phyloP scores from a whole-genome alignment of 2,113 vertebrate genomes.

The Argyrosomus japonicus region DNA sequence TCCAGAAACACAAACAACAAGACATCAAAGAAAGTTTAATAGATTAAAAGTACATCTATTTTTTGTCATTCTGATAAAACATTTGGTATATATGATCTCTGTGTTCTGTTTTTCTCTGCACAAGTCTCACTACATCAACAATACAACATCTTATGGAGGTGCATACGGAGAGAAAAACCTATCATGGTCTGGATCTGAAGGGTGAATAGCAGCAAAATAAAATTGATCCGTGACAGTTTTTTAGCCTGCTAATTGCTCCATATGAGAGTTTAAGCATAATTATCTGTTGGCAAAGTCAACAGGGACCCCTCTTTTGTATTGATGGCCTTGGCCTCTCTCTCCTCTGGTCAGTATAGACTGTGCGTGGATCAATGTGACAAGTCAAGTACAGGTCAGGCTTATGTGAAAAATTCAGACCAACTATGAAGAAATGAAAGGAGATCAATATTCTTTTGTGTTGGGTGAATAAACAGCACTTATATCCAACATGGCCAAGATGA shows the following conservation, averaged over 20 bases:
- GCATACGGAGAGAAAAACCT: slow-evolving; percentile 13
- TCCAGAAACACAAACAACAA: not conserved
- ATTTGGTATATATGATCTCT: not conserved
- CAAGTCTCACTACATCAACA: not conserved
- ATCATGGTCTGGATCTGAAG: not conserved
- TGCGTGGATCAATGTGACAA: slow-evolving; percentile 61
- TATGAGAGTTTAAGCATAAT: slow-evolving; percentile 51
- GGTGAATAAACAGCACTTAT: slow-evolving; percentile 27
- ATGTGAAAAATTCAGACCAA: slow-evolving; percentile 40
- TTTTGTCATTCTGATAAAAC: not conserved
- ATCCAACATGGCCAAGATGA: not conserved
- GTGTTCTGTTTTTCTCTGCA: not conserved
- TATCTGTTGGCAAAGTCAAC: slow-evolving; percentile 42
- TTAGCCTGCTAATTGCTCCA: slow-evolving; percentile 32
- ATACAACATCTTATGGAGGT: slow-evolving; percentile 13
- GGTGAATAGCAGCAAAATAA: not conserved
- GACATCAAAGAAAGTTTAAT: not conserved
- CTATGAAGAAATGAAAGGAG: slow-evolving; percentile 43
- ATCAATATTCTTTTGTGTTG: slow-evolving; percentile 55
- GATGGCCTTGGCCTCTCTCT: slow-evolving; percentile 36
- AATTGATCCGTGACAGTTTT: slow-evolving; percentile 35
- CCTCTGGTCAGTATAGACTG: slow-evolving; percentile 35
- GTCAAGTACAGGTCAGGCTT: slow-evolving; percentile 63
- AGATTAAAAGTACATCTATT: not conserved
- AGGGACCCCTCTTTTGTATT: slow-evolving; percentile 42